phyloP scores from a whole-genome alignment of 2,113 vertebrate genomes.

The Muntiacus reevesi region DNA sequence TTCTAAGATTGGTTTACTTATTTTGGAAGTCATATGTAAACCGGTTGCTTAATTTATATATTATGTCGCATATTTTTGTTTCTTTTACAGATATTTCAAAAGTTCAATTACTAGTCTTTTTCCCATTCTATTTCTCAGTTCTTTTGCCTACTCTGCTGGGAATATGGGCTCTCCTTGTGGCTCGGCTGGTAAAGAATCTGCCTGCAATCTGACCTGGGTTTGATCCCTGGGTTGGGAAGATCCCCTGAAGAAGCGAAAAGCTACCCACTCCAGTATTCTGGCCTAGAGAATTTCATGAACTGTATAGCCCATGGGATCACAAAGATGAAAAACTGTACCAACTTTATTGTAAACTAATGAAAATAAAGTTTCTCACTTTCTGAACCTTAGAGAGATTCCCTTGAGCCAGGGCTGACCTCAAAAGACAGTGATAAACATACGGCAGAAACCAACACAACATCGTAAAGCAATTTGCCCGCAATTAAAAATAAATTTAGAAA shows the following conservation, averaged over 20 bases:
- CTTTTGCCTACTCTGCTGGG: background rate
- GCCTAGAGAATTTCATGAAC: background rate
- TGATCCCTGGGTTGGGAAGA: background rate
- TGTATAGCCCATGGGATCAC: background rate
- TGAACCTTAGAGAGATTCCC: background rate
- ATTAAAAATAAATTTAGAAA: background rate
- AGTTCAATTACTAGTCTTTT: background rate
- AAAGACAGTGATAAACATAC: background rate
- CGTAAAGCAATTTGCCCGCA: background rate
- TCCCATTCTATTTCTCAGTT: background rate
- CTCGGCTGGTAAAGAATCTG: background rate
- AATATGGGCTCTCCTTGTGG: background rate
- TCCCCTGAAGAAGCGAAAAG: background rate
- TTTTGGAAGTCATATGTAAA: background rate
- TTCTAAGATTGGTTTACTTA: background rate
- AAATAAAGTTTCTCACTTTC: constrained; percentile 12
- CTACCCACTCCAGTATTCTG: background rate
- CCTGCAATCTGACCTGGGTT: background rate
- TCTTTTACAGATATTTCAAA: background rate
- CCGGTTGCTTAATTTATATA: background rate
- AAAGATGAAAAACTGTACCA: background rate
- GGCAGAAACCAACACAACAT: background rate
- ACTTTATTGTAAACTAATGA: background rate
- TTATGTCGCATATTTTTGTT: background rate
- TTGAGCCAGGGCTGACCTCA: background rate